Evolutionary conservation across 1,140 invertebrate species (phyloP), one percentile per base, ranked within the genome.

Genomic region (Venustaconcha ellipsiformis): DNA sequence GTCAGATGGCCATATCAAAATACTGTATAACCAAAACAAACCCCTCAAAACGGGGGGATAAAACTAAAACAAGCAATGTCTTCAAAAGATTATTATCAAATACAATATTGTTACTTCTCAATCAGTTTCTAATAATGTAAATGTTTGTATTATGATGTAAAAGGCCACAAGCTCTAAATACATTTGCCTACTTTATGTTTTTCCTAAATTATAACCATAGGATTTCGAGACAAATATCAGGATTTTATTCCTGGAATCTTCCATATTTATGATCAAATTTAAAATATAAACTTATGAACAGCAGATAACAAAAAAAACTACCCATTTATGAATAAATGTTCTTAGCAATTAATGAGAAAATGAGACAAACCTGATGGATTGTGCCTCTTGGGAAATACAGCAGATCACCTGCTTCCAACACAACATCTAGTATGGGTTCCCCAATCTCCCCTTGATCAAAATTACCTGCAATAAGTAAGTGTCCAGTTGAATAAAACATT

Each of bases 371-470:
- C 84, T 91, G 96, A 91, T 99, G 97, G 78, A 99, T 97, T 56
- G 93, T 95, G 14, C 98, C 98, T 66, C 97, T 91, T 17, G 97
- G 97, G 81, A 93, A 92, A 89, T 99, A 99, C 0, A 99, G 89
- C 70, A 99, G 86, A 89, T 99, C 97, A 1, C 98, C 97, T 23
- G 96, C 92, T 81, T 95, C 92, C 57, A 99, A 88, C 18, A 93
- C 92, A 0, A 94, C 92, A 84, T 99, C 95, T 74, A 97, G 88
- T 66, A 97, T 93, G 2, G 96, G 96, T 60, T 94, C 89, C 0
- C 94, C 94, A 83, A 92, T 75, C 14, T 98, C 95, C 13, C 93
- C 91, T 78, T 94, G 92, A 15, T 90, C 92, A 79, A 97, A 85
- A 76, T 88, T 88, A 57, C 77, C 87, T 88, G 79, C 17, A 78